Evolutionary conservation across 2,113 vertebrate genomes (phyloP).

Genomic region (Gymnarchus niloticus): DNA sequence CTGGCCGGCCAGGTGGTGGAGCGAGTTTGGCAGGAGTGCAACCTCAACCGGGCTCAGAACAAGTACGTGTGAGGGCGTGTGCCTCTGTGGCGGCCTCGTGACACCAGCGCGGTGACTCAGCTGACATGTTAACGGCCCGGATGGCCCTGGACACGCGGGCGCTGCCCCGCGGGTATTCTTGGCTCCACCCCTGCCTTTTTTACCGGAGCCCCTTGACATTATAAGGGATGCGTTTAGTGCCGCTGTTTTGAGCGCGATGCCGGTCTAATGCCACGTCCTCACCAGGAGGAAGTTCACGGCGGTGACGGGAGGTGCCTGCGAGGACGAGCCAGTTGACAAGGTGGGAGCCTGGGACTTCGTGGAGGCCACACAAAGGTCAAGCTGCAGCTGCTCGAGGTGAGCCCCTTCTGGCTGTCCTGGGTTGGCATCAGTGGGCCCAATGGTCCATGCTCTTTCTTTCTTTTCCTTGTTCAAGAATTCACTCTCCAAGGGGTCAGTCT

Average conservation of each 20-base stretch:
- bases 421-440: background rate
- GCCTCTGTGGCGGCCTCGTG: background rate
- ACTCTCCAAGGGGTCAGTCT: no score
- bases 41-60: conserved; percentile 91
- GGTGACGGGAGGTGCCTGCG: conserved; percentile 71
- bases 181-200: background rate
- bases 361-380: conserved; percentile 82
- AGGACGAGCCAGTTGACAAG: conserved; percentile 77
- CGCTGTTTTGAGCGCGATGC: background rate
- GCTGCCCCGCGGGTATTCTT: background rate
- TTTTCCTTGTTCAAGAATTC: no score
- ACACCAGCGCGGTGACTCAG: background rate
- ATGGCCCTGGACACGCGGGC: background rate
- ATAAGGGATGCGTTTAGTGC: background rate
- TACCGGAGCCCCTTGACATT: background rate
- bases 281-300: conserved; percentile 86
- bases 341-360: conserved; percentile 88
- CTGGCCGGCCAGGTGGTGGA: conserved; percentile 88
- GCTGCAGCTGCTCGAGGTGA: conserved; percentile 90
- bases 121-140: background rate
- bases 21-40: conserved; percentile 97
- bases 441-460: no score
- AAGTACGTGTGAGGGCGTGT: conserved; percentile 66
- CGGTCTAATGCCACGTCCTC: background rate
- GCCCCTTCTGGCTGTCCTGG: background rate